Percentiles rank a stretch among this genome's conserved stretches.
Evolutionary conservation across 2,797 vertebrate genomes (phyloP).

Genomic region (Siniperca scherzeri): DNA sequence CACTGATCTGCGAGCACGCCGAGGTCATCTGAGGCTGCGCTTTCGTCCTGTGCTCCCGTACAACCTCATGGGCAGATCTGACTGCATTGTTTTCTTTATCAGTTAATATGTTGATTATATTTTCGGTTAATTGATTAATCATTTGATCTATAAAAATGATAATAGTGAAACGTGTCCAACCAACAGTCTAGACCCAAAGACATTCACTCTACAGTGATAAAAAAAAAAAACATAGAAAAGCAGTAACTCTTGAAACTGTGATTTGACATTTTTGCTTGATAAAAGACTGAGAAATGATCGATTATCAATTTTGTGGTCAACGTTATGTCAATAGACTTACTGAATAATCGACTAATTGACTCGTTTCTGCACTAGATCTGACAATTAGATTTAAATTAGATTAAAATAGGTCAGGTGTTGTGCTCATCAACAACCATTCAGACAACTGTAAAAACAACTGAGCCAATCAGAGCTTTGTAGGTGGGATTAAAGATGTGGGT

Average conservation of each 20-base stretch:
- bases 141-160: neutral
- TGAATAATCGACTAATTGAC: neutral
- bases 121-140: neutral
- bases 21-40: conserved; percentile 34
- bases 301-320: neutral
- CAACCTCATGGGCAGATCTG: neutral
- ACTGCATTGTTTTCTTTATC: neutral
- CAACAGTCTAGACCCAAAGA: neutral
- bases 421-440: neutral
- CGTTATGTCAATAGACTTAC: neutral
- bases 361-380: neutral
- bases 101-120: neutral
- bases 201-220: too few species aligned
- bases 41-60: neutral
- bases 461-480: too few species aligned
- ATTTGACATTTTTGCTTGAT: neutral
- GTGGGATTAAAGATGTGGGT: too few species aligned
- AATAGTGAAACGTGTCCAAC: neutral
- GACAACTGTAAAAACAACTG: too few species aligned
- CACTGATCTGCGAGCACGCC: neutral
- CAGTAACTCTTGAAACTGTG: neutral
- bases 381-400: neutral
- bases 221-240: neutral
- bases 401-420: neutral
- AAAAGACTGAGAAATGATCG: neutral